Percentiles rank a stretch among this genome's conserved stretches.
These are phyloP conservation scores for Dryoscopus gambensis DNA, from an alignment of 2,113 vertebrate species.

Conservation along the genomic window DNA sequence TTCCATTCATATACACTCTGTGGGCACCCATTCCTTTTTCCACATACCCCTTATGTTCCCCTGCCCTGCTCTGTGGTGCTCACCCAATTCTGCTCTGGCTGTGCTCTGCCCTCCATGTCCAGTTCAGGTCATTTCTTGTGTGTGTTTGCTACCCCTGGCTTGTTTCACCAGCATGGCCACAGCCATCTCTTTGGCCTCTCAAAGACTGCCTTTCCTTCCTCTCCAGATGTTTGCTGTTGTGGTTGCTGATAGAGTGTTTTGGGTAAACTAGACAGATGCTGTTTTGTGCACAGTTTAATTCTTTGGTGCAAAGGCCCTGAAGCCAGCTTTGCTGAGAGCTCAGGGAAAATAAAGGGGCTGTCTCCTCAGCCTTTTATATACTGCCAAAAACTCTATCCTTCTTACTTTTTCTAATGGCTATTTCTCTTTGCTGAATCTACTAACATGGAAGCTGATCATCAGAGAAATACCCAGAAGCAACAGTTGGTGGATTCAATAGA, in stretches of 20 bases:
- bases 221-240: not conserved
- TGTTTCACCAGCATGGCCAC: not conserved
- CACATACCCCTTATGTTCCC: not conserved
- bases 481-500: not conserved
- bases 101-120: not conserved
- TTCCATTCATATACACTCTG: accelerated
- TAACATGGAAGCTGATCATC: not conserved
- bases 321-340: not conserved
- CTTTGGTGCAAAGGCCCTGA: not conserved
- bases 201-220: not conserved
- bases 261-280: not conserved
- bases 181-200: not conserved
- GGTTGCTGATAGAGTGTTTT: not conserved
- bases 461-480: not conserved
- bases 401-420: not conserved
- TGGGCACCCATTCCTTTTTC: not conserved
- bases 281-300: not conserved
- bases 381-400: not conserved
- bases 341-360: not conserved
- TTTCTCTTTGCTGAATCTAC: not conserved
- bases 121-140: not conserved
- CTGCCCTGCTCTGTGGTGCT: not conserved
- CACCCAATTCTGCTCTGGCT: not conserved
- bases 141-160: not conserved
- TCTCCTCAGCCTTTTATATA: not conserved